phyloP scores from a whole-genome alignment of 2,888 invertebrate genomes.

The Saturnia japonica region DNA sequence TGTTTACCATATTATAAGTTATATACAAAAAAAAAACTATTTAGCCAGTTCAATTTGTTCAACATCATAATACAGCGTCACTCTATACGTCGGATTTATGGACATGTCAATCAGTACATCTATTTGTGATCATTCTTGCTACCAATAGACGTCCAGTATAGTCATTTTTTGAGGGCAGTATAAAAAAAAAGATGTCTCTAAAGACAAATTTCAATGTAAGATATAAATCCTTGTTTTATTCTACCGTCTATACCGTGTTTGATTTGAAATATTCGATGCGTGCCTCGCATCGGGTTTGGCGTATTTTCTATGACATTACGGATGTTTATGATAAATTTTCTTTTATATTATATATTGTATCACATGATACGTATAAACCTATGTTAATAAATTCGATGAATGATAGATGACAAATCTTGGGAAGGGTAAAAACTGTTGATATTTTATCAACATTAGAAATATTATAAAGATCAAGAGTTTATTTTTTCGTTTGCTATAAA shows the following conservation, averaged over 20 bases:
- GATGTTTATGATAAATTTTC: conserved; percentile 4
- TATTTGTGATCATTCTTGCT: too few species aligned
- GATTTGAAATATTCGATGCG: conserved; percentile 11
- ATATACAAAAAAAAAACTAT: too few species aligned
- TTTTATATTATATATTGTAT: not conserved
- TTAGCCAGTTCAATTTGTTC: too few species aligned
- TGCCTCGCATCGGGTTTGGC: not conserved
- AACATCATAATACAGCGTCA: too few species aligned
- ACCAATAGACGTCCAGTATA: too few species aligned
- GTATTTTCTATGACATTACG: conserved; percentile 10
- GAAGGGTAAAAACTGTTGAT: not conserved
- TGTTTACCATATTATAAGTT: too few species aligned
- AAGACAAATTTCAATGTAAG: conserved; percentile 10
- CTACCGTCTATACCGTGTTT: conserved; percentile 4
- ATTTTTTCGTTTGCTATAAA: too few species aligned
- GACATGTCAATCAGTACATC: too few species aligned
- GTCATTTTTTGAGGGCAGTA: not conserved
- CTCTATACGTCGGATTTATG: too few species aligned
- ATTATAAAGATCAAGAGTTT: too few species aligned
- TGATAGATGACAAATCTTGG: not conserved
- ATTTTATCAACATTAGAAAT: too few species aligned
- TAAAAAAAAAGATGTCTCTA: not conserved
- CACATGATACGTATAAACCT: not conserved
- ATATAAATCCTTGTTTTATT: not conserved
- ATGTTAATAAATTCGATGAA: not conserved